A percentile compares a stretch with the other conserved stretches of the same genome.
Evolutionary conservation across 2,797 vertebrate species (phyloP).

Genomic region (Gymnothorax javanicus): DNA sequence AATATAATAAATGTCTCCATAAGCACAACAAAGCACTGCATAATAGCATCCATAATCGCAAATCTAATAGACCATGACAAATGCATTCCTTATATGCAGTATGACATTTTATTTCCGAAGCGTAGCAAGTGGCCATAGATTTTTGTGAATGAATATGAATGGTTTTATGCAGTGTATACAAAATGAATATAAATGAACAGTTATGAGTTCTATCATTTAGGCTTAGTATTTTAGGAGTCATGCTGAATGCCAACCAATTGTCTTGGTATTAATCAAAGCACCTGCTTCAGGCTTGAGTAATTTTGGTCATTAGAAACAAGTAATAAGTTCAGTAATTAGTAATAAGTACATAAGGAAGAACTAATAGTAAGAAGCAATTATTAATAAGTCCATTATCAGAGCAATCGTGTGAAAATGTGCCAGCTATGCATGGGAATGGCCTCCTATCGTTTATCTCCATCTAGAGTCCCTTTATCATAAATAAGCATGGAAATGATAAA

Average conservation of each 20-base stretch:
- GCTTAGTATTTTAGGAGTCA: background rate
- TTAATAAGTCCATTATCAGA: background rate
- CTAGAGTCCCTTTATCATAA: background rate
- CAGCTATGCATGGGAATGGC: background rate
- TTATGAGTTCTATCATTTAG: background rate
- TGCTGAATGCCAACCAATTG: background rate
- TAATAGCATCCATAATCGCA: background rate
- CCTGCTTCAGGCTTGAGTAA: background rate
- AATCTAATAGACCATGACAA: conserved; percentile 2
- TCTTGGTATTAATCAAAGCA: background rate
- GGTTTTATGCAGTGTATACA: background rate
- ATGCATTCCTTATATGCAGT: background rate
- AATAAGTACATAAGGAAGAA: too few species aligned
- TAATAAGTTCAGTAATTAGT: too few species aligned
- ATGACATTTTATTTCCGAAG: background rate
- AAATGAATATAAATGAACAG: background rate
- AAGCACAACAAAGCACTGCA: background rate
- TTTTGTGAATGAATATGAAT: background rate
- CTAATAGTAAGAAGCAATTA: too few species aligned
- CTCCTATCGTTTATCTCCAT: background rate
- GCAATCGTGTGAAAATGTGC: background rate
- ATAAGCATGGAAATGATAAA: background rate
- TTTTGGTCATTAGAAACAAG: background rate
- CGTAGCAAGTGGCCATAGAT: background rate
- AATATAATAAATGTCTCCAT: background rate